These are phyloP conservation scores for Rhinoderma darwinii DNA, from an alignment of 2,113 vertebrate species.

Conservation along the genomic window DNA sequence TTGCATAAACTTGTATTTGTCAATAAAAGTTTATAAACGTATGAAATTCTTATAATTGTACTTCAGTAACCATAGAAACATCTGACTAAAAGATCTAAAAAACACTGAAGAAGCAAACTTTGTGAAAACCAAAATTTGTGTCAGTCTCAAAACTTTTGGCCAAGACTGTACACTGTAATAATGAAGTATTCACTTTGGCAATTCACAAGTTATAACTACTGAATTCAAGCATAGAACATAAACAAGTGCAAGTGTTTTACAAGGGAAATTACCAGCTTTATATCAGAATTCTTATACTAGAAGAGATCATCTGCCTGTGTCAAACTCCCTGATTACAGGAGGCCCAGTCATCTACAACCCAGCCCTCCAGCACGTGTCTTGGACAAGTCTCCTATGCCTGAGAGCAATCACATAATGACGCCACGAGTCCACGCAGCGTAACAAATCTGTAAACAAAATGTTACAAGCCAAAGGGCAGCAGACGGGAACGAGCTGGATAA, in stretches of 20 bases:
- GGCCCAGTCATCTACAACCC: not conserved
- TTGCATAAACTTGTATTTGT: no score
- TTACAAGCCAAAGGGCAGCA: constrained; percentile 46
- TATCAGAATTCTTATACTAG: not conserved
- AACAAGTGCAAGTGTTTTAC: not conserved
- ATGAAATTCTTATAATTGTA: no score
- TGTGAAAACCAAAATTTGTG: no score
- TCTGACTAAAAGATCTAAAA: no score
- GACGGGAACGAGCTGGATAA: not conserved
- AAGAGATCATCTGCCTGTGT: not conserved
- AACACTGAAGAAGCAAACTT: no score
- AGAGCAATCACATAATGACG: constrained; percentile 5
- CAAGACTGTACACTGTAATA: no score
- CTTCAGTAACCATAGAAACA: no score
- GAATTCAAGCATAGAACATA: not conserved
- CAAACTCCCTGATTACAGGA: not conserved
- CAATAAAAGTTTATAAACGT: no score
- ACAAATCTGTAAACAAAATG: constrained; percentile 44
- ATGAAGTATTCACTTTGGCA: no score
- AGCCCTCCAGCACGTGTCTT: not conserved
- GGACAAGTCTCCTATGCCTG: constrained; percentile 7
- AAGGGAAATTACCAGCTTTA: not conserved
- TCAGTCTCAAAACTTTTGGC: no score
- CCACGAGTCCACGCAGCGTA: not conserved
- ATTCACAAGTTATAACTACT: no score